Conservation (phyloP, 2,888 invertebrate species). For the Hoplodrina ambigua region DNA sequence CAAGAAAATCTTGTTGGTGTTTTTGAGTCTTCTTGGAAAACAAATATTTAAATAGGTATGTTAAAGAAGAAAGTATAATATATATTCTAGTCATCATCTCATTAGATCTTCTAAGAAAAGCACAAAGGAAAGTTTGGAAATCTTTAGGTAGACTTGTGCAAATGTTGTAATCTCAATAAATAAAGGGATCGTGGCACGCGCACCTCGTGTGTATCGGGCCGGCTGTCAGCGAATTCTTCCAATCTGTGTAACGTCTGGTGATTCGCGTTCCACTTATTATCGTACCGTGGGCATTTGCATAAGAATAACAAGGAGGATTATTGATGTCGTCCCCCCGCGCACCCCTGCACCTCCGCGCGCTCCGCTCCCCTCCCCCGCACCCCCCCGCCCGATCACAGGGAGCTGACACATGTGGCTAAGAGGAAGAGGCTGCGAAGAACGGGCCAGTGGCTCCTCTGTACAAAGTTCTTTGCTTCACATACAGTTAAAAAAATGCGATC, state of each 20-base stretch:
- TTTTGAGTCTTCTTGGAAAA: neutral
- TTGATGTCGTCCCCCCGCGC: slow-evolving; percentile 81
- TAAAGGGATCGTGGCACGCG: neutral
- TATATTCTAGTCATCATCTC: neutral
- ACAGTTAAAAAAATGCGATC: no score
- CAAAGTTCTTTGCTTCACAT: no score
- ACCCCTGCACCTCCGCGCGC: slow-evolving; percentile 41
- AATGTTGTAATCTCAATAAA: no score
- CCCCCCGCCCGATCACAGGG: slow-evolving; percentile 30
- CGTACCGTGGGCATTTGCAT: slow-evolving; percentile 89
- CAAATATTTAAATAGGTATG: no score
- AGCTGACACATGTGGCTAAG: slow-evolving; percentile 52
- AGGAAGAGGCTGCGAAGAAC: slow-evolving; percentile 41
- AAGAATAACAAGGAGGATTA: slow-evolving; percentile 90
- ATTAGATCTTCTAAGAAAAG: neutral
- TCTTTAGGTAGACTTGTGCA: neutral
- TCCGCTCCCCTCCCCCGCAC: slow-evolving; percentile 46
- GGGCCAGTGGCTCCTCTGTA: neutral
- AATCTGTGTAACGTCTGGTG: slow-evolving; percentile 88
- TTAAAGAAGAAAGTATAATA: no score
- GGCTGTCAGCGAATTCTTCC: slow-evolving; percentile 84
- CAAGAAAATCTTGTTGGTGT: neutral
- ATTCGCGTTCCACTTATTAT: slow-evolving; percentile 89
- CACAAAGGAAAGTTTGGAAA: neutral
- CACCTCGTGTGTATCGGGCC: slow-evolving; percentile 64